phyloP scores from a whole-genome alignment of 2,888 invertebrate species.

The Stratiomys singularior region DNA sequence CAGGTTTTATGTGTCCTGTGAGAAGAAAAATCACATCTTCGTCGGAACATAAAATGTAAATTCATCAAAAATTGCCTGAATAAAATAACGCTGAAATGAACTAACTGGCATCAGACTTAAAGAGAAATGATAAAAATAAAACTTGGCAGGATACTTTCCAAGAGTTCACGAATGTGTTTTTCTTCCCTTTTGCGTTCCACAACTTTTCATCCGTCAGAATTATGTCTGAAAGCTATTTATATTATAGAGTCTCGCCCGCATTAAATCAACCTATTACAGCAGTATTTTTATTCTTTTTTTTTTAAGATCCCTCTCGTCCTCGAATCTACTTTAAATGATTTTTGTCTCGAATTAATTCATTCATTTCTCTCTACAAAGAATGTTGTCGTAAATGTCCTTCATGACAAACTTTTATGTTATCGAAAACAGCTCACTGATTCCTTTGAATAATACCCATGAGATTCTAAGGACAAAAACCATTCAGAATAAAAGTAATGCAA shows the following conservation, averaged over 20 bases:
- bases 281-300: too few species aligned
- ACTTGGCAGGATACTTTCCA: background rate
- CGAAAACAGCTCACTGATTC: constrained; percentile 13
- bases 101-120: background rate
- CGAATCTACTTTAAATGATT: constrained; percentile 16
- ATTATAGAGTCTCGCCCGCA: too few species aligned
- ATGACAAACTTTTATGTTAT: constrained; percentile 18
- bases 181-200: background rate
- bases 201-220: too few species aligned
- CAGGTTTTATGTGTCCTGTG: background rate
- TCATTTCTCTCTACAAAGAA: background rate
- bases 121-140: background rate
- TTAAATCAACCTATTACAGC: too few species aligned
- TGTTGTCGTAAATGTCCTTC: constrained; percentile 2
- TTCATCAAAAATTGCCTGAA: constrained; percentile 2
- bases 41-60: too few species aligned
- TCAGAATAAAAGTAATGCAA: background rate
- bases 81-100: background rate
- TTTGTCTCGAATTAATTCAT: background rate
- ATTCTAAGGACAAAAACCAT: background rate
- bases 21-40: background rate
- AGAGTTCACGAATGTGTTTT: background rate
- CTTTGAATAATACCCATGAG: background rate
- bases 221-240: too few species aligned
- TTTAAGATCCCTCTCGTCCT: too few species aligned